Evolutionary conservation across 2,797 vertebrate genomes (phyloP).

Genomic region (Martes flavigula): DNA sequence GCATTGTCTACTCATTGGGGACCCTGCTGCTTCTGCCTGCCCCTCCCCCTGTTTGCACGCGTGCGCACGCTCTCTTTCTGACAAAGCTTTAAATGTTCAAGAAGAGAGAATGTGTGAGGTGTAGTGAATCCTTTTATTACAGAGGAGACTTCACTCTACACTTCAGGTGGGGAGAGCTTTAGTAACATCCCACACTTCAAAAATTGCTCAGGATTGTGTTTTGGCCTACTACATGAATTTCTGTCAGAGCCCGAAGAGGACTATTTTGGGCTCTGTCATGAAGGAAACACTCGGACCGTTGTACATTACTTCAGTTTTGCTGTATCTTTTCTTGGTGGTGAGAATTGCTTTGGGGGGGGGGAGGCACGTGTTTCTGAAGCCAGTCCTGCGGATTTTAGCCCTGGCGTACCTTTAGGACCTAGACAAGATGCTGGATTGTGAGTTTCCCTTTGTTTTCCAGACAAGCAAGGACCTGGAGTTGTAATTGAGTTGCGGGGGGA

Average conservation of each 20-base stretch:
- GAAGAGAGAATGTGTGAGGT: neutral
- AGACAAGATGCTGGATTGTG: neutral
- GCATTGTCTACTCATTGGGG: too few species aligned
- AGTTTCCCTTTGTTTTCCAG: neutral
- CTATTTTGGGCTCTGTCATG: neutral
- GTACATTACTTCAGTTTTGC: neutral
- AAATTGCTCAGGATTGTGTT: neutral
- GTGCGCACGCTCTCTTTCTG: fast-evolving
- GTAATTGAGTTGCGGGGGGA: neutral
- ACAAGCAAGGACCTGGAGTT: neutral
- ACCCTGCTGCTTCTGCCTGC: too few species aligned
- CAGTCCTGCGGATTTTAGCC: neutral
- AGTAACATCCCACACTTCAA: neutral
- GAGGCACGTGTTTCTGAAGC: neutral
- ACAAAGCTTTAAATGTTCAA: neutral
- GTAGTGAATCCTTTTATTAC: neutral
- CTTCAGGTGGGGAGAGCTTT: neutral
- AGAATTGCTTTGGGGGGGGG: neutral
- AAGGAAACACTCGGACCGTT: neutral
- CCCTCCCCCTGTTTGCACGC: too few species aligned
- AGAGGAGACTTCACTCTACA: neutral
- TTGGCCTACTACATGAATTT: neutral
- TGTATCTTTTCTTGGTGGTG: neutral
- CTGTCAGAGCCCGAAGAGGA: neutral
- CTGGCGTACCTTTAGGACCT: neutral